Evolutionary conservation across 1,140 invertebrate species (phyloP).

Genomic region (Temnothorax curvispinosus): DNA sequence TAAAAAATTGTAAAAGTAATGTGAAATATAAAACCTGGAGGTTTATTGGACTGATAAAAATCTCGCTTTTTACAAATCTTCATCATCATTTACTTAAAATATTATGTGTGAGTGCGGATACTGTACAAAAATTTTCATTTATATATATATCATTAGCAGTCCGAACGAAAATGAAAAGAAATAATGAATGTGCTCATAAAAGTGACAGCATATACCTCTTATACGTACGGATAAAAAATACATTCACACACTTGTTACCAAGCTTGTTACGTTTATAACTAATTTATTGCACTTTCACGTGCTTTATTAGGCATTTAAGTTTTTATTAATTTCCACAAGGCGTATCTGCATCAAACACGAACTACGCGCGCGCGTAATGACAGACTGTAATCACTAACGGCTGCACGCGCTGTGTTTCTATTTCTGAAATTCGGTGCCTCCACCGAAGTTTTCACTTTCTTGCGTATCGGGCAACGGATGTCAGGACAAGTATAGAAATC

Average conservation of each 20-base stretch:
- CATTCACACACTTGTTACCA: background rate
- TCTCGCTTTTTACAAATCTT: background rate
- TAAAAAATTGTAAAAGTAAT: background rate
- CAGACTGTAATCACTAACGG: background rate
- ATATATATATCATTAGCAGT: too few relatives aligned
- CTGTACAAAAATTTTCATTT: background rate
- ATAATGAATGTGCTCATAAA: background rate
- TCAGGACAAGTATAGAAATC: constrained; percentile 12
- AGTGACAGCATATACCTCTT: background rate
- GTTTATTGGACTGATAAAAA: background rate
- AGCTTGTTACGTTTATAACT: background rate
- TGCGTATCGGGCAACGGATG: background rate
- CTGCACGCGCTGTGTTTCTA: background rate
- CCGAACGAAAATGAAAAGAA: background rate
- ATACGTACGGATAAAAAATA: background rate
- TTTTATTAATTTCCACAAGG: background rate
- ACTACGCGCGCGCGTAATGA: background rate
- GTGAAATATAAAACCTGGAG: background rate
- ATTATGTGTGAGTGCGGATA: background rate
- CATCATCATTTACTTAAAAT: background rate
- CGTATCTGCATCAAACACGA: background rate
- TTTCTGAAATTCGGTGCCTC: constrained; percentile 18
- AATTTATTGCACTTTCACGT: constrained; percentile 2
- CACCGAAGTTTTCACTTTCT: background rate
- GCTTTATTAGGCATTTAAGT: background rate